These are phyloP conservation scores for Drosophila obscura DNA, from an alignment of 1,140 invertebrate species.

Conservation along the genomic window DNA sequence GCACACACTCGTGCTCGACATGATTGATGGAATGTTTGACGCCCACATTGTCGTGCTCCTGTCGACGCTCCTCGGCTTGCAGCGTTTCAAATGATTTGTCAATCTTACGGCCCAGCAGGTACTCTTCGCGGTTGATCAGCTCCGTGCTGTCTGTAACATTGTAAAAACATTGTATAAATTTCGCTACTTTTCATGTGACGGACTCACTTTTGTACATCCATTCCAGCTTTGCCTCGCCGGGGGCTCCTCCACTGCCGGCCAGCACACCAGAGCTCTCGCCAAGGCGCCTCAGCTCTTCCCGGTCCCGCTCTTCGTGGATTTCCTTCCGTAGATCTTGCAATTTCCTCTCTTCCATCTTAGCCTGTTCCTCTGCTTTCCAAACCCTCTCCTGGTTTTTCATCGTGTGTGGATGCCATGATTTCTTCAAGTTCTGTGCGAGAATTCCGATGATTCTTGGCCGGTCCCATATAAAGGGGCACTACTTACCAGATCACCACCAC, in stretches of 20 bases:
- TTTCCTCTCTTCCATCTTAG: conserved; percentile 88
- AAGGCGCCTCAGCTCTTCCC: conserved; percentile 87
- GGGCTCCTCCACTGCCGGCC: conserved; percentile 83
- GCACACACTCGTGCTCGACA: conserved; percentile 90
- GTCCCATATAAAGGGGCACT: neutral
- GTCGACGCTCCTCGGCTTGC: conserved; percentile 86
- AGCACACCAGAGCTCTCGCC: conserved; percentile 86
- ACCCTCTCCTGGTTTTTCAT: conserved; percentile 91
- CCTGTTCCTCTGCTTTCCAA: conserved; percentile 91
- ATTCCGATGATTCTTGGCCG: neutral
- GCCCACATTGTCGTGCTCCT: conserved; percentile 78
- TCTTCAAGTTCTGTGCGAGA: conserved; percentile 88
- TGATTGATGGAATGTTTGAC: conserved; percentile 86
- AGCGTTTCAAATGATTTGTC: conserved; percentile 93
- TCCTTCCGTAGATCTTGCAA: conserved; percentile 88
- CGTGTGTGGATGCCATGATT: conserved; percentile 92
- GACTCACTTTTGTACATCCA: conserved; percentile 95
- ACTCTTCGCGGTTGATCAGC: conserved; percentile 92
- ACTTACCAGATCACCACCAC: conserved; percentile 86
- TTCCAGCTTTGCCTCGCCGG: conserved; percentile 88
- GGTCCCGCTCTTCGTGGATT: conserved; percentile 87
- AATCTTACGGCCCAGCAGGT: conserved; percentile 92
- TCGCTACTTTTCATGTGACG: no score
- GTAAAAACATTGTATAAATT: neutral
- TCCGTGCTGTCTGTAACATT: conserved; percentile 60